These are phyloP conservation scores for Anthoptus insignis DNA, from an alignment of 2,888 invertebrate genomes.

Conservation along the genomic window DNA sequence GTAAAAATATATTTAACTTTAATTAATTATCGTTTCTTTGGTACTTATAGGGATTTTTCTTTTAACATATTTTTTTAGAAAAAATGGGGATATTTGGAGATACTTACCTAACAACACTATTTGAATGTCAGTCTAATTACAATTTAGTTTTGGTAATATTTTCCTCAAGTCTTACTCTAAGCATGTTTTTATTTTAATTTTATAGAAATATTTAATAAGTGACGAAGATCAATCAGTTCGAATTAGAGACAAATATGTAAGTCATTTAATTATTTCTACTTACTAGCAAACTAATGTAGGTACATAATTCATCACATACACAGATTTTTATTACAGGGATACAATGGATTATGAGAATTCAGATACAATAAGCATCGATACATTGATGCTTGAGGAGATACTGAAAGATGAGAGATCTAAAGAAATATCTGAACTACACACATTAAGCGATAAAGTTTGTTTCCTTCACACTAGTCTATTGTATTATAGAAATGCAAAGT, in stretches of 20 bases:
- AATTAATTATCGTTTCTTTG: too few species aligned
- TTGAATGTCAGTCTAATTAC: too few species aligned
- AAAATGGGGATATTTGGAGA: too few species aligned
- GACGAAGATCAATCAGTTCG: background rate
- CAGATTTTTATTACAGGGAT: conserved; percentile 65
- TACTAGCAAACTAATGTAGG: too few species aligned
- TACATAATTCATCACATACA: background rate
- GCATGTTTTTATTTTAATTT: conserved; percentile 14
- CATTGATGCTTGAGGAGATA: conserved; percentile 69
- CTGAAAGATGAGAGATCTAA: conserved; percentile 67
- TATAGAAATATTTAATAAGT: background rate
- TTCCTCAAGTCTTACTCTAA: conserved; percentile 8
- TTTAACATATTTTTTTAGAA: too few species aligned
- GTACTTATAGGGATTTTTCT: too few species aligned
- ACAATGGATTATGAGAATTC: conserved; percentile 63
- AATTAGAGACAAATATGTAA: background rate
- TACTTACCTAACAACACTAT: too few species aligned
- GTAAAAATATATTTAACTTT: too few species aligned
- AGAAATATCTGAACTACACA: conserved; percentile 69
- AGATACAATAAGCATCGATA: conserved; percentile 75
- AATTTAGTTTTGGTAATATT: conserved; percentile 6
- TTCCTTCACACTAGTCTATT: conserved; percentile 73
- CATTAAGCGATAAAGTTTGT: conserved; percentile 72
- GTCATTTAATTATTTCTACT: background rate
- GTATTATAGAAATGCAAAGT: conserved; percentile 73